Conservation (phyloP, 2,797 vertebrate species). For the Geotria australis region DNA sequence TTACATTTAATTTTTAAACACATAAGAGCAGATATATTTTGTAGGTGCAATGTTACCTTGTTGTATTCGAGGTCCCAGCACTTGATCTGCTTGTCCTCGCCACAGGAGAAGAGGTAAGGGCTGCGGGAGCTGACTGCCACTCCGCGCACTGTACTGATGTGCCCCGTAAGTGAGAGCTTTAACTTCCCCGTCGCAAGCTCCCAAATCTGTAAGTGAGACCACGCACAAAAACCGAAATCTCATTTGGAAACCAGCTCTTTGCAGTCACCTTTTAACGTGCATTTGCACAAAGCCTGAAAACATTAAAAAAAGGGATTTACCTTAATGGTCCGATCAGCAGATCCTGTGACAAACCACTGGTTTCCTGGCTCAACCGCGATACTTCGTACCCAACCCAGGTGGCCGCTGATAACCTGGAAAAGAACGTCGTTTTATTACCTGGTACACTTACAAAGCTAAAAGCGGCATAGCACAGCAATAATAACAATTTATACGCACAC, state of each 20-base stretch:
- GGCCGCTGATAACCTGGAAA: constrained; percentile 75
- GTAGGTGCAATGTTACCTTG: constrained; percentile 33
- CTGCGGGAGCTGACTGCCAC: constrained; percentile 71
- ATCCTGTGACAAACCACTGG: constrained; percentile 96
- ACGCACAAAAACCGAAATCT: background rate
- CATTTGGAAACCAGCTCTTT: too few relatives aligned
- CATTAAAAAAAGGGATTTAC: constrained; percentile 10
- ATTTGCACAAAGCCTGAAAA: too few relatives aligned
- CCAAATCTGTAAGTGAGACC: constrained; percentile 46
- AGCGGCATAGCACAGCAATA: too few relatives aligned
- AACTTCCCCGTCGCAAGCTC: constrained; percentile 80
- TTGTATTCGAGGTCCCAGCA: constrained; percentile 99
- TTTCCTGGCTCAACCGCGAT: constrained; percentile 93
- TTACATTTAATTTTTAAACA: too few relatives aligned
- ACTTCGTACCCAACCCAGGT: constrained; percentile 83
- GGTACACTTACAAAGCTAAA: too few relatives aligned
- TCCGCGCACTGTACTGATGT: constrained; percentile 84
- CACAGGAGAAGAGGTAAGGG: constrained; percentile 88
- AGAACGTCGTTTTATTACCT: background rate
- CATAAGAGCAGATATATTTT: too few relatives aligned
- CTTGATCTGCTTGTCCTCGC: constrained; percentile 94
- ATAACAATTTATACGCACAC: too few relatives aligned
- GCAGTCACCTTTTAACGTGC: too few relatives aligned
- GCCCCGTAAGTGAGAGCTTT: constrained; percentile 74
- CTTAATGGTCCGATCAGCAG: constrained; percentile 92